A percentile compares a stretch with the other conserved stretches of the same genome.
Conservation (phyloP, 2,113 vertebrate species). For the Polyodon spathula region DNA sequence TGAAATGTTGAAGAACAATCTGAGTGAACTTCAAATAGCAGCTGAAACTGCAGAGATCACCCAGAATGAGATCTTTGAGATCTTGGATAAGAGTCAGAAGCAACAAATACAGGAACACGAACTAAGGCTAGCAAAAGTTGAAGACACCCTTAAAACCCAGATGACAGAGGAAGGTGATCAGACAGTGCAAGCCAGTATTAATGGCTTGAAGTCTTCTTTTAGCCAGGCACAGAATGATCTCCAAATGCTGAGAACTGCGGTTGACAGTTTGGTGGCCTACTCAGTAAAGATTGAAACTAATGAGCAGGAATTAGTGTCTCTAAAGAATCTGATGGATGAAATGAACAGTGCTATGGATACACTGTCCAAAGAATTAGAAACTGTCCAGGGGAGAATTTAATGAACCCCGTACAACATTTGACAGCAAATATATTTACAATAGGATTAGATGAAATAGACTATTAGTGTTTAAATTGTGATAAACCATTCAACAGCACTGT, state of each 20-base stretch:
- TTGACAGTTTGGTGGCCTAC: conserved; percentile 63
- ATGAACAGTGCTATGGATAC: conserved; percentile 59
- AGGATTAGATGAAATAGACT: conserved; percentile 21
- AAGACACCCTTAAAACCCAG: conserved; percentile 8
- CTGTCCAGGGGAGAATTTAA: conserved; percentile 49
- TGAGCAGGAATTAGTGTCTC: conserved; percentile 57
- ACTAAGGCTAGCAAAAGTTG: conserved; percentile 27
- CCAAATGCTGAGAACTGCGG: conserved; percentile 61
- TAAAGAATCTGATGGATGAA: conserved; percentile 62
- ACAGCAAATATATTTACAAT: neutral
- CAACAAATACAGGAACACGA: conserved; percentile 33
- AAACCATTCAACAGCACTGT: conserved; percentile 51
- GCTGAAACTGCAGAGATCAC: conserved; percentile 38
- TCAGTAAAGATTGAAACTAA: conserved; percentile 74
- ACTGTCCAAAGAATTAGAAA: conserved; percentile 50
- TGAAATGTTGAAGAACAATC: conserved; percentile 46
- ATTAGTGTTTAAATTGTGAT: conserved; percentile 40
- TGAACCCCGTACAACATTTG: too few species aligned
- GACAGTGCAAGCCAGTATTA: conserved; percentile 41
- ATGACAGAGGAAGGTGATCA: conserved; percentile 17
- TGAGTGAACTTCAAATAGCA: conserved; percentile 53
- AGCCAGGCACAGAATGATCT: conserved; percentile 61
- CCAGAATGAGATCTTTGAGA: conserved; percentile 44
- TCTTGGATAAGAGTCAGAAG: conserved; percentile 40
- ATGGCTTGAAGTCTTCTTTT: conserved; percentile 55